Conservation (phyloP, 2,888 invertebrate species). For the Trilocha varians region DNA sequence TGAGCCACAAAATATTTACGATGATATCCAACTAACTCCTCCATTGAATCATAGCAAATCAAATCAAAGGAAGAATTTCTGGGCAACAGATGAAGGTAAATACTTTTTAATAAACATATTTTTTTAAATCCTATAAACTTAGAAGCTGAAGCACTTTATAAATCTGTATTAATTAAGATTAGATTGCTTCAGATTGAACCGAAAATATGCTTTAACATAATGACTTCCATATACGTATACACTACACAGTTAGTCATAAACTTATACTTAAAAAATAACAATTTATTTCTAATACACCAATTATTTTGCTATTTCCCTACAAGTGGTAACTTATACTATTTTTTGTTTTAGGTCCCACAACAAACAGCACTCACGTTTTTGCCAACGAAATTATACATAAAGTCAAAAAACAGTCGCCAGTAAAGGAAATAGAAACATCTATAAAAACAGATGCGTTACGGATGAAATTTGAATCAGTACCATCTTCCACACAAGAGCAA, state of each 20-base stretch:
- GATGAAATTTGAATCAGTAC: slow-evolving; percentile 25
- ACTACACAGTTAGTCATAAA: no score
- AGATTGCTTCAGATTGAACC: no score
- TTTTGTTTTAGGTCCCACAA: neutral
- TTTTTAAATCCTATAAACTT: neutral
- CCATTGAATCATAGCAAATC: slow-evolving; percentile 25
- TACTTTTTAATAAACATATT: neutral
- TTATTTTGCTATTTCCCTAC: no score
- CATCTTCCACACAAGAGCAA: slow-evolving; percentile 30
- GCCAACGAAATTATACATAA: slow-evolving; percentile 1
- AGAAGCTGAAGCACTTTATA: no score
- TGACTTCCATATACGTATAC: no score
- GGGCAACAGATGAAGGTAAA: slow-evolving; percentile 47
- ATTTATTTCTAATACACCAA: no score
- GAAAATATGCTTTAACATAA: no score
- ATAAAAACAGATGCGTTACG: neutral
- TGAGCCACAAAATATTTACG: slow-evolving; percentile 32
- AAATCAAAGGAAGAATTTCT: slow-evolving; percentile 23
- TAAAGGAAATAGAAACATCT: neutral
- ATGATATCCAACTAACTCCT: slow-evolving; percentile 24
- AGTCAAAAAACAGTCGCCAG: neutral
- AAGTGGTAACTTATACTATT: no score
- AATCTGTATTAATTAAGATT: no score
- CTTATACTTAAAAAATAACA: no score
- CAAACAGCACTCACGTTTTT: neutral